These are phyloP conservation scores for Tinamus guttatus DNA, from an alignment of 2,113 vertebrate species.

Conservation along the genomic window DNA sequence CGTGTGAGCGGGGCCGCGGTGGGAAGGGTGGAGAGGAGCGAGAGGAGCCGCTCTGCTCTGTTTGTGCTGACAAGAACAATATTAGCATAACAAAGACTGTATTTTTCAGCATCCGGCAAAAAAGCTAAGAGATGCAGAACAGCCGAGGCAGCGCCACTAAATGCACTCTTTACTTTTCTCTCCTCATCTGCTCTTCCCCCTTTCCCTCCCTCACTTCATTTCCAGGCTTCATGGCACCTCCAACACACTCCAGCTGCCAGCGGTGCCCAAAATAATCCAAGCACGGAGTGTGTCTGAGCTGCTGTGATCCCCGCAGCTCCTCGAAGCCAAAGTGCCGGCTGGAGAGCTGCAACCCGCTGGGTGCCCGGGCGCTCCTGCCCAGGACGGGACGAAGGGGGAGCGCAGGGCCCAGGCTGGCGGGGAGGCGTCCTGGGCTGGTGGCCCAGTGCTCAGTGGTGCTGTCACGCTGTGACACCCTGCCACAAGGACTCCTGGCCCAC, in stretches of 20 bases:
- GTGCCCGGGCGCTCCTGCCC: not conserved
- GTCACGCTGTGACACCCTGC: not conserved
- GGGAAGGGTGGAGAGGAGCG: not conserved
- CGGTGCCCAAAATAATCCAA: not conserved
- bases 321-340: not conserved
- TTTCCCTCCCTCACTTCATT: not conserved
- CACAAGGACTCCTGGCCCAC: rapidly evolving
- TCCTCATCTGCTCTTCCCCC: not conserved
- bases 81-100: slow-evolving; percentile 67
- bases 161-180: not conserved
- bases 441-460: not conserved
- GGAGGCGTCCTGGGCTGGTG: not conserved
- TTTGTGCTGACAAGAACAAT: not conserved
- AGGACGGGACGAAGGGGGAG: rapidly evolving
- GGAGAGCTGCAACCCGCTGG: not conserved
- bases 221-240: not conserved
- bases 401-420: rapidly evolving
- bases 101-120: not conserved
- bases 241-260: not conserved
- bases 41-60: not conserved
- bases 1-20: rapidly evolving
- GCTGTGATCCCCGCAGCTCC: not conserved
- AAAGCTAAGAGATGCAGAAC: not conserved
- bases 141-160: not conserved
- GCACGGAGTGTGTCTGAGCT: not conserved